Evolutionary conservation across 2,113 vertebrate species (phyloP), one percentile per base, ranked within the genome.

Genomic region (Rhea pennata): DNA sequence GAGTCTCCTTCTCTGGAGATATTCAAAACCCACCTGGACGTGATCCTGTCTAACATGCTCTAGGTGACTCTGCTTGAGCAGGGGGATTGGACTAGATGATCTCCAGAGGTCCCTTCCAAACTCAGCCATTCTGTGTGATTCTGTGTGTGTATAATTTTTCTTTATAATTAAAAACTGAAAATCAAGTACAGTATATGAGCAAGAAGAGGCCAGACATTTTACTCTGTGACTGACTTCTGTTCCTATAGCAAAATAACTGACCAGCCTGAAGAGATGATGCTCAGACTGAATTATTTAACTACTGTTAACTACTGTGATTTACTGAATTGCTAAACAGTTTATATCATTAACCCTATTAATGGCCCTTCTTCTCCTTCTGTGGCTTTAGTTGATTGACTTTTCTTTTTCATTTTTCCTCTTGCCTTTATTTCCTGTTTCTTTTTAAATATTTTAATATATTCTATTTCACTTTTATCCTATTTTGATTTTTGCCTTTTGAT

Each of bases 261-360:
- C 17, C 44, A 73, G 4, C 13, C 33, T 80, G 71, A 62, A 61
- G 64, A 67, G 46, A 39, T 70, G 78, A n/a, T 69, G 16, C 14
- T 88, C n/a, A 72, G 42, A 29, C 31, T 83, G 48, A 92, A 88
- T 90, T 88, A 88, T 93, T 92, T 84, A 87, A 17, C 36, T 36
- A 36, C 36, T 36, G 36, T 36, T 36, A 36, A 36, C 36, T 36
- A 36, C 36, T 36, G 36, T 36, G 36, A 36, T 36, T 36, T 36
- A 36, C 36, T 36, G 39, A 84, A 82, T 36, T 78, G 36, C 42
- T 86, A 53, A 84, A 64, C 12, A 54, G 15, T 56, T 94, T 69
- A 27, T 77, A 53, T 20, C 84, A 48, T 77, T 81, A 90, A 81
- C 33, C 14, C 26, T 33, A 12, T 42, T 13, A 62, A 66, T 10